phyloP scores from a whole-genome alignment of 1,140 invertebrate species.

The Apis florea region DNA sequence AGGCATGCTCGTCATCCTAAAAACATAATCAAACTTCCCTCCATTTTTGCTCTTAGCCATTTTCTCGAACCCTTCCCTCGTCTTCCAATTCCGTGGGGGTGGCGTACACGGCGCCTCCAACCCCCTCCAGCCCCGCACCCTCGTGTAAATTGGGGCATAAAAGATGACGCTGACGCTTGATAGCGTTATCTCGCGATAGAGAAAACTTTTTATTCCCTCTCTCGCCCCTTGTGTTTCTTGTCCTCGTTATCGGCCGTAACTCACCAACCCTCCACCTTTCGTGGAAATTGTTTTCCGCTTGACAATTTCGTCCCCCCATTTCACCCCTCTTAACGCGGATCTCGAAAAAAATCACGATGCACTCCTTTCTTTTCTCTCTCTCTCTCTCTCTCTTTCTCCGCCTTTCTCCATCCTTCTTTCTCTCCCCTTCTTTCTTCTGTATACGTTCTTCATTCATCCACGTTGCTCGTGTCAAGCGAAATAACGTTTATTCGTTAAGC shows the following conservation, averaged over 20 bases:
- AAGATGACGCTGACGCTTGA: constrained; percentile 68
- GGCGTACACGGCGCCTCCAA: background rate
- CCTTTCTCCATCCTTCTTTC: no score
- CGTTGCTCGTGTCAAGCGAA: background rate
- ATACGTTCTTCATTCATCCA: background rate
- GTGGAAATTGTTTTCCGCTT: constrained; percentile 56
- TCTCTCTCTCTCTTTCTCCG: no score
- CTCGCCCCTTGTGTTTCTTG: constrained; percentile 30
- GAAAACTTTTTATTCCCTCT: constrained; percentile 60
- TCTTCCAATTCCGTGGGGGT: constrained; percentile 54
- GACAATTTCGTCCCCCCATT: constrained; percentile 10
- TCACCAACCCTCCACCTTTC: background rate
- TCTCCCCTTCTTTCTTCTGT: background rate
- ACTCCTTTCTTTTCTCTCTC: background rate
- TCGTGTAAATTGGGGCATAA: constrained; percentile 72
- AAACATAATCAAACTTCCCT: constrained; percentile 67
- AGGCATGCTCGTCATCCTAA: constrained; percentile 52
- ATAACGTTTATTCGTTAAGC: background rate
- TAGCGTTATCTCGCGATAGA: constrained; percentile 69
- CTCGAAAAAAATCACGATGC: background rate
- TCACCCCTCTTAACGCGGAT: no score
- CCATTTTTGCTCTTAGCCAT: constrained; percentile 55
- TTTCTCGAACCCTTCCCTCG: constrained; percentile 60
- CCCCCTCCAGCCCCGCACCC: constrained; percentile 12
- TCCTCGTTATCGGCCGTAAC: constrained; percentile 39